Conservation (phyloP, 2,888 invertebrate genomes). For the Eupithecia subfuscata region DNA sequence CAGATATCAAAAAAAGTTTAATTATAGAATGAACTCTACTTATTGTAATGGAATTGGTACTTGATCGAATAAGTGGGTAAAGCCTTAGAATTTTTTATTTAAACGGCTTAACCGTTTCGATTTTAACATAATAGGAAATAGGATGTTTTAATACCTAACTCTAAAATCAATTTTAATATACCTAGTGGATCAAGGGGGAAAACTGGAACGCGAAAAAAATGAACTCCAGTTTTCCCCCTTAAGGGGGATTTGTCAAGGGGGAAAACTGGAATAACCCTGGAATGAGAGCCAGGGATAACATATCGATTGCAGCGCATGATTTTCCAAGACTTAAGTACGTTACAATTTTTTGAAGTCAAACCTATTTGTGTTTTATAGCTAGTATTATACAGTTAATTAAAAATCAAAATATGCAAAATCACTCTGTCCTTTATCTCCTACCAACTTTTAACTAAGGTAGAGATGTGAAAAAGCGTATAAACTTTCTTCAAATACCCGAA, state of each 20-base stretch:
- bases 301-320: background rate
- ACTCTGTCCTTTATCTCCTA: background rate
- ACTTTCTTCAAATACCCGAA: slow-evolving; percentile 18
- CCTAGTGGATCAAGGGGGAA: too few relatives aligned
- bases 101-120: background rate
- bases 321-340: background rate
- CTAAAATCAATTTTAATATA: background rate
- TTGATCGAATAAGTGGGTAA: background rate
- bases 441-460: background rate
- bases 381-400: background rate
- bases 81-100: background rate
- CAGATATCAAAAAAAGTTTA: background rate
- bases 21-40: background rate
- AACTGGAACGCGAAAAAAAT: too few relatives aligned
- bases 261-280: too few relatives aligned
- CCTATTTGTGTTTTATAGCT: background rate
- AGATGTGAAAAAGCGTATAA: background rate
- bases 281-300: background rate
- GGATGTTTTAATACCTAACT: too few relatives aligned
- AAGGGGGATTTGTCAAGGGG: too few relatives aligned
- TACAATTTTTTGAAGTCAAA: background rate
- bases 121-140: background rate
- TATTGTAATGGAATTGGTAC: background rate
- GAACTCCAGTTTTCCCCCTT: too few relatives aligned
- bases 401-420: background rate